A percentile compares a stretch with the other conserved stretches of the same genome.
These are phyloP conservation scores for Chelon labrosus DNA, from an alignment of 2,797 vertebrate species.

Conservation along the genomic window DNA sequence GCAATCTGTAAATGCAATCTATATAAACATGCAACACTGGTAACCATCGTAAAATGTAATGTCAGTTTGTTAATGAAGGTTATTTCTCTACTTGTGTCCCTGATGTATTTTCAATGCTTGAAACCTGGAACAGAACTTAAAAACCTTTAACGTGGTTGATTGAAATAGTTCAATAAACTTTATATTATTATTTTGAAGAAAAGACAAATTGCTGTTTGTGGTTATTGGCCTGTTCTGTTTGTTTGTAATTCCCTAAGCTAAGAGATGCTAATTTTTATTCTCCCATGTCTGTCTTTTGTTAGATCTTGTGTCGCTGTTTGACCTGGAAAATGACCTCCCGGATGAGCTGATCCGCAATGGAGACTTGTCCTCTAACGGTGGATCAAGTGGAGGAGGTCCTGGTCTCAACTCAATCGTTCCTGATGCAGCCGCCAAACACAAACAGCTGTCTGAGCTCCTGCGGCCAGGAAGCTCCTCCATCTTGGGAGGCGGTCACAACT, in stretches of 20 bases:
- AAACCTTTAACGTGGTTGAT: too few relatives aligned
- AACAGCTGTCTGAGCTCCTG: constrained; percentile 97
- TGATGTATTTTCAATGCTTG: not conserved
- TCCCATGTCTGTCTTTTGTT: constrained; percentile 21
- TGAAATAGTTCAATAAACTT: too few relatives aligned
- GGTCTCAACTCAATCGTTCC: constrained; percentile 90
- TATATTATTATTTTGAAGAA: too few relatives aligned
- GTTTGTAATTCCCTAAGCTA: too few relatives aligned
- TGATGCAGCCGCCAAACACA: constrained; percentile 98
- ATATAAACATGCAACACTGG: not conserved
- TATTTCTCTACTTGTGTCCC: not conserved
- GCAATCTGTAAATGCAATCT: not conserved
- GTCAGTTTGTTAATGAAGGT: too few relatives aligned
- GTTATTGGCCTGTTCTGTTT: not conserved
- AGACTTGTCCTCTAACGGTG: constrained; percentile 86
- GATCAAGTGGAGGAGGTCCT: constrained; percentile 79
- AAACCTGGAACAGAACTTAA: too few relatives aligned
- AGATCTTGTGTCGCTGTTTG: constrained; percentile 96
- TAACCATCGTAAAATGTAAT: not conserved
- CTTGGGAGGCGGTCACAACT: constrained; percentile 87
- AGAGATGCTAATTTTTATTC: constrained; percentile 23
- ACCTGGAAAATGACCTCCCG: constrained; percentile 97
- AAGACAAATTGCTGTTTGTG: too few relatives aligned
- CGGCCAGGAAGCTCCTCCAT: constrained; percentile 91
- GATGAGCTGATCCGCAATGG: constrained; percentile 97